Conservation (phyloP, 2,113 vertebrate species). For the Taxidea taxus region DNA sequence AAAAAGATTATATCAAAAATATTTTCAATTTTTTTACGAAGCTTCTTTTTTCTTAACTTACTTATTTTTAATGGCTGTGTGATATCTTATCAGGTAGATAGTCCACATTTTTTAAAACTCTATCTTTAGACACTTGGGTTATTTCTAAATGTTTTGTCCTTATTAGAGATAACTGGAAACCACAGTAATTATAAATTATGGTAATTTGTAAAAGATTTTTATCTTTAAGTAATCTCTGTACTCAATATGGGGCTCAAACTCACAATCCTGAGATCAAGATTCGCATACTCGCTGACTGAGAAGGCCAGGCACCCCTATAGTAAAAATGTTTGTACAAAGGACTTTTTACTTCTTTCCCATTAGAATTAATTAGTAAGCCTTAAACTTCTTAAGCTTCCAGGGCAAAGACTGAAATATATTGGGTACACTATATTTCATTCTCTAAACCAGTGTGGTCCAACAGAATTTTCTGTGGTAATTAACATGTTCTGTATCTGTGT, state of each 20-base stretch:
- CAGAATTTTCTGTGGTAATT: not conserved
- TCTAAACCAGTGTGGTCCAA: not conserved
- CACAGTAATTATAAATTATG: not conserved
- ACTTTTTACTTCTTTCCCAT: conserved; percentile 18
- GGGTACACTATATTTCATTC: not conserved
- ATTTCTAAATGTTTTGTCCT: conserved; percentile 4
- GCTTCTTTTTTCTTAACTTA: not conserved
- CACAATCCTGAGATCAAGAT: not conserved
- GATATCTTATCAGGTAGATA: not conserved
- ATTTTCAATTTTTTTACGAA: not conserved
- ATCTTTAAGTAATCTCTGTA: not conserved
- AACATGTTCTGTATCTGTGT: not conserved
- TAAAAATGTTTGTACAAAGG: not conserved
- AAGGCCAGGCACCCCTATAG: not conserved
- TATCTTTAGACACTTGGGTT: not conserved
- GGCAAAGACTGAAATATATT: not conserved
- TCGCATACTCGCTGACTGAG: not conserved
- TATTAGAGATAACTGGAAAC: not conserved
- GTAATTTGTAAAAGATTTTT: not conserved
- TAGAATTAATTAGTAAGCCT: not conserved
- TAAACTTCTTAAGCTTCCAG: not conserved
- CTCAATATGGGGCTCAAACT: not conserved
- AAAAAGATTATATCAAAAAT: not conserved
- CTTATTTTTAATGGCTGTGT: not conserved
- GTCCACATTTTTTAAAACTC: not conserved